These are phyloP conservation scores for Eristalinus sepulchralis DNA, from an alignment of 2,888 invertebrate species.

Conservation along the genomic window DNA sequence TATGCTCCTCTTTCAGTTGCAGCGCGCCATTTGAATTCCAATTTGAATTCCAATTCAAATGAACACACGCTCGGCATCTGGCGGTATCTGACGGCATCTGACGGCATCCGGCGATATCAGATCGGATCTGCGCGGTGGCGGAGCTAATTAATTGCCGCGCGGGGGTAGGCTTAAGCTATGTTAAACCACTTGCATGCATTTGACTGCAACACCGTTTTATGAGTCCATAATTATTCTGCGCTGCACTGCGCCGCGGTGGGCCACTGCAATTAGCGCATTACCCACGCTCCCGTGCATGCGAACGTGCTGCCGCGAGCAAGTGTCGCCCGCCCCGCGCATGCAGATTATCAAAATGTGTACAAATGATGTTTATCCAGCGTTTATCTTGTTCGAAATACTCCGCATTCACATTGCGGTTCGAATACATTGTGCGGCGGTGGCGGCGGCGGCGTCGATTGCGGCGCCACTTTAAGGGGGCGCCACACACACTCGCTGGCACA, in stretches of 20 bases:
- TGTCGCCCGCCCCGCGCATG: conserved; percentile 13
- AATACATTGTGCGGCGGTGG: background rate
- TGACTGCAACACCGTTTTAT: conserved; percentile 53
- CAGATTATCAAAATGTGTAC: conserved; percentile 62
- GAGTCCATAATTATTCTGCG: conserved; percentile 54
- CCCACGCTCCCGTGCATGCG: conserved; percentile 53
- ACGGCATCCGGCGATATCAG: background rate
- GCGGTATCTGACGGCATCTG: conserved; percentile 5
- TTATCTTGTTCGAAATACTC: conserved; percentile 64
- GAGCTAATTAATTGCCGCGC: conserved; percentile 52
- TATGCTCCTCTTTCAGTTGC: conserved; percentile 60
- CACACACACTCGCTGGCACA: conserved; percentile 32
- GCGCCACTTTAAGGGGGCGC: conserved; percentile 36
- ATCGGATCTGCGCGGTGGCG: background rate
- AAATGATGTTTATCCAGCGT: conserved; percentile 46
- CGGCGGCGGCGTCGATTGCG: background rate
- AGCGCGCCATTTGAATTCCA: conserved; percentile 23
- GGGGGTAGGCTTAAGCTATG: conserved; percentile 58
- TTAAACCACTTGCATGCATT: conserved; percentile 60
- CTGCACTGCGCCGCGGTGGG: conserved; percentile 14
- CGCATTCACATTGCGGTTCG: conserved; percentile 51
- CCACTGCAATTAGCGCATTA: conserved; percentile 64
- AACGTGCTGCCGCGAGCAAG: background rate
- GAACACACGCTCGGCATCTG: conserved; percentile 21
- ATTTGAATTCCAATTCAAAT: conserved; percentile 56